Percentiles rank a stretch among this genome's conserved stretches.
These are phyloP conservation scores for Petrocephalus sullivani DNA, from an alignment of 2,797 vertebrate species.

Conservation along the genomic window DNA sequence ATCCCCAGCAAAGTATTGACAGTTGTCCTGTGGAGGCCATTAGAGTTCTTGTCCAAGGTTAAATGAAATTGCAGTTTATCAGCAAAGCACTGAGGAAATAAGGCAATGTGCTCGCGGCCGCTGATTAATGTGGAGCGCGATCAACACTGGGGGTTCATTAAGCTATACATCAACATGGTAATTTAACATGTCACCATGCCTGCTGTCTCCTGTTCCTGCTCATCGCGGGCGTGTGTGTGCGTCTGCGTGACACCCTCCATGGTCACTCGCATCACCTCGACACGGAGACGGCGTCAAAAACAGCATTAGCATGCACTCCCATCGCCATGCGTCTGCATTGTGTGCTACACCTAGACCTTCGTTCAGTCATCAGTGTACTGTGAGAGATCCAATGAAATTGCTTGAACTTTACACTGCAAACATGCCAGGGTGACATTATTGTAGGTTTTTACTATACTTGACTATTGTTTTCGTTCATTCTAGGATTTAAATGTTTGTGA, in stretches of 20 bases:
- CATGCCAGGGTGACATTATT: background rate
- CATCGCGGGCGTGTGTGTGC: constrained; percentile 25
- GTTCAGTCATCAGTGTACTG: constrained; percentile 23
- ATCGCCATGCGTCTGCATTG: constrained; percentile 27
- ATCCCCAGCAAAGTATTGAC: constrained; percentile 94
- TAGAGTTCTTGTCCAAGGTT: constrained; percentile 99
- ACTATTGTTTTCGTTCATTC: too few species aligned
- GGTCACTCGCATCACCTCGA: constrained; percentile 8
- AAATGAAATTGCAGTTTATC: constrained; percentile 99
- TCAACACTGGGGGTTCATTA: constrained; percentile 99
- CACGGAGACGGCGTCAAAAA: constrained; percentile 31
- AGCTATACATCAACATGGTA: constrained; percentile 97
- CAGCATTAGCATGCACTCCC: background rate
- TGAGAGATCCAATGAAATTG: background rate
- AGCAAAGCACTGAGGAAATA: constrained; percentile 99
- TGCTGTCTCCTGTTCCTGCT: constrained; percentile 69
- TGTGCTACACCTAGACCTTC: constrained; percentile 21
- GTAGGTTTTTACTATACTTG: background rate
- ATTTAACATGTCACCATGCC: constrained; percentile 98
- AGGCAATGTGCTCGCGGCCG: constrained; percentile 96
- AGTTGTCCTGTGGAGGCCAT: constrained; percentile 99
- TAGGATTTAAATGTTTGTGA: background rate
- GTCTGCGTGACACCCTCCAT: background rate
- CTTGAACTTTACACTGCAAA: background rate
- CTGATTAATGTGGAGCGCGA: constrained; percentile 99